A percentile compares a stretch with the other conserved stretches of the same genome.
Evolutionary conservation across 1,140 invertebrate genomes (phyloP).

Genomic region (Caenorhabditis elegans): DNA sequence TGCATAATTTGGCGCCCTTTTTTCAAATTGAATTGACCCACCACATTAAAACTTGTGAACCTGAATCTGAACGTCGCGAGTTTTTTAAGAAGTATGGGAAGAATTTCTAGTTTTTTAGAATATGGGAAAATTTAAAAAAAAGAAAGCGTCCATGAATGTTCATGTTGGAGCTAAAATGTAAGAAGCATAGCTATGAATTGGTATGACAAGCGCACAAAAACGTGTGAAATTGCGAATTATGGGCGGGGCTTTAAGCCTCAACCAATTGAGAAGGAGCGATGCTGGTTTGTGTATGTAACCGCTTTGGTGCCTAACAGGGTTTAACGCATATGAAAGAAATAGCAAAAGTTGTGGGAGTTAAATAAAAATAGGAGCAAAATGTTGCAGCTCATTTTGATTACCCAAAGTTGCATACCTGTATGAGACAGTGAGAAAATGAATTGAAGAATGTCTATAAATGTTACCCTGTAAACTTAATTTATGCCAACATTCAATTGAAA

Average conservation of each 20-base stretch:
- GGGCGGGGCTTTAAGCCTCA: constrained; percentile 19
- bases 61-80: background rate
- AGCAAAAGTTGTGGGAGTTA: background rate
- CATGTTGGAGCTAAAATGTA: background rate
- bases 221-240: constrained; percentile 30
- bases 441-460: too few species aligned
- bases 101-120: too few species aligned
- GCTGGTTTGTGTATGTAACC: background rate
- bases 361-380: background rate
- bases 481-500: too few species aligned
- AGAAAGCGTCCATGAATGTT: too few species aligned
- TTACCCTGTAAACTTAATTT: too few species aligned
- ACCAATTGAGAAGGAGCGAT: constrained; percentile 30
- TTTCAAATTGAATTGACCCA: constrained; percentile 22
- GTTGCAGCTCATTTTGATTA: too few species aligned
- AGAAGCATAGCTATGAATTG: background rate
- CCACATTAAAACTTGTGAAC: constrained; percentile 19
- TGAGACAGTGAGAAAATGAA: too few species aligned
- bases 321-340: constrained; percentile 7
- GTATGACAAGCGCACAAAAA: constrained; percentile 27
- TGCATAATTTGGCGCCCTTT: background rate
- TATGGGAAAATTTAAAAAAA: too few species aligned
- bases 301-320: constrained; percentile 8
- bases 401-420: too few species aligned
- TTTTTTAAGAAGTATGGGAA: too few species aligned